Evolutionary conservation across 2,113 vertebrate genomes (phyloP).

Genomic region (Xiphias gladius): DNA sequence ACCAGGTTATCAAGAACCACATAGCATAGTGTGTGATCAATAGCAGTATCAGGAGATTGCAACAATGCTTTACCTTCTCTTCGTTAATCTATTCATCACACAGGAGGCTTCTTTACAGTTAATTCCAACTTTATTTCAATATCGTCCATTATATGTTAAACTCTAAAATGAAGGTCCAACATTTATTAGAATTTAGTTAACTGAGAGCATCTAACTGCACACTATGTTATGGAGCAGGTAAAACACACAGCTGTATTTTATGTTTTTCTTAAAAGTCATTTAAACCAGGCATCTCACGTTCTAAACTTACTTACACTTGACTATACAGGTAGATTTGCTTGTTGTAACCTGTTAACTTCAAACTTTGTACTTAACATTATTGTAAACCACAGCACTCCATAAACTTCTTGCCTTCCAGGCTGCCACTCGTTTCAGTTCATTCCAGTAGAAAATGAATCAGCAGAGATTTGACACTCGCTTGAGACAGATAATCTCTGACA

Average conservation of each 20-base stretch:
- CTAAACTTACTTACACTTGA: constrained; percentile 5
- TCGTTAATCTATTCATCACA: constrained; percentile 31
- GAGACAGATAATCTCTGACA: neutral
- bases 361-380: neutral
- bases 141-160: constrained; percentile 52
- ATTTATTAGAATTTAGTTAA: constrained; percentile 6
- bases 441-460: constrained; percentile 1
- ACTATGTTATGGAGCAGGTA: constrained; percentile 18
- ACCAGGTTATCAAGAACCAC: neutral
- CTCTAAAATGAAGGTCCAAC: constrained; percentile 25
- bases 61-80: neutral
- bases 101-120: constrained; percentile 43
- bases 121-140: constrained; percentile 79
- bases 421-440: neutral
- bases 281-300: constrained; percentile 19
- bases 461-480: neutral
- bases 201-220: constrained; percentile 13
- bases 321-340: neutral
- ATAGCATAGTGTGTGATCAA: neutral
- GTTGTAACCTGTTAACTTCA: neutral
- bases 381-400: constrained; percentile 12
- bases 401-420: neutral
- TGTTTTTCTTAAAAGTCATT: constrained; percentile 10
- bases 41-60: neutral
- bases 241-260: constrained; percentile 41